Percentiles rank a stretch among this genome's conserved stretches.
These are phyloP conservation scores for Torymus texanus DNA, from an alignment of 2,888 invertebrate species.

Conservation along the genomic window DNA sequence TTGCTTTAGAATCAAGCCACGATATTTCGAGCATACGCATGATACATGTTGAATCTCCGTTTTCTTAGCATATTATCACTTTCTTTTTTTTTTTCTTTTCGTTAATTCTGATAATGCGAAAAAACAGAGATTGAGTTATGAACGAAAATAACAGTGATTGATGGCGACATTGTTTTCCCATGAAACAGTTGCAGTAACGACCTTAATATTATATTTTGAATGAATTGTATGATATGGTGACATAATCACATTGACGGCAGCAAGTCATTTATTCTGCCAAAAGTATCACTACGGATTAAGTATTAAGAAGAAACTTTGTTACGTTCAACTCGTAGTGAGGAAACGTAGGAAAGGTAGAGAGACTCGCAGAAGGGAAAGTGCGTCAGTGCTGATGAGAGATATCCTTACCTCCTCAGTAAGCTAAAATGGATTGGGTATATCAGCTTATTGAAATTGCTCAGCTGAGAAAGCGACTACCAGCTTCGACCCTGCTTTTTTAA, in stretches of 20 bases:
- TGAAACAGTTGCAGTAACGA: constrained; percentile 29
- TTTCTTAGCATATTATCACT: constrained; percentile 10
- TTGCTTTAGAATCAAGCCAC: no score
- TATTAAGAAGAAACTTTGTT: constrained; percentile 66
- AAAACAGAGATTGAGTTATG: constrained; percentile 30
- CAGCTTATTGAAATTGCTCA: constrained; percentile 72
- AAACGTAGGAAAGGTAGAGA: constrained; percentile 69
- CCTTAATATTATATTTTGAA: constrained; percentile 35
- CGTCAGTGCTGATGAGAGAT: constrained; percentile 72
- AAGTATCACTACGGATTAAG: constrained; percentile 48
- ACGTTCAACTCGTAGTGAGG: constrained; percentile 66
- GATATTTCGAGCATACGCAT: constrained; percentile 22
- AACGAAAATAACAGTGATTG: constrained; percentile 28
- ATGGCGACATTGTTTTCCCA: constrained; percentile 37
- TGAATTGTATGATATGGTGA: constrained; percentile 47
- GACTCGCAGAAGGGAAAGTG: constrained; percentile 68
- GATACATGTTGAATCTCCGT: constrained; percentile 15
- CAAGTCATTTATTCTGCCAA: constrained; percentile 60
- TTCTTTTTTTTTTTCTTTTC: no score
- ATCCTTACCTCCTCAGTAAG: constrained; percentile 76
- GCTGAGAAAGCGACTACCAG: constrained; percentile 19
- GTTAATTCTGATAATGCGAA: background rate
- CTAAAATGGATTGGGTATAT: constrained; percentile 73
- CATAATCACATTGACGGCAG: constrained; percentile 61
- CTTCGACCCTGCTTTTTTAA: constrained; percentile 17